Evolutionary conservation across 2,113 vertebrate species (phyloP).

Genomic region (Marmota flaviventris): DNA sequence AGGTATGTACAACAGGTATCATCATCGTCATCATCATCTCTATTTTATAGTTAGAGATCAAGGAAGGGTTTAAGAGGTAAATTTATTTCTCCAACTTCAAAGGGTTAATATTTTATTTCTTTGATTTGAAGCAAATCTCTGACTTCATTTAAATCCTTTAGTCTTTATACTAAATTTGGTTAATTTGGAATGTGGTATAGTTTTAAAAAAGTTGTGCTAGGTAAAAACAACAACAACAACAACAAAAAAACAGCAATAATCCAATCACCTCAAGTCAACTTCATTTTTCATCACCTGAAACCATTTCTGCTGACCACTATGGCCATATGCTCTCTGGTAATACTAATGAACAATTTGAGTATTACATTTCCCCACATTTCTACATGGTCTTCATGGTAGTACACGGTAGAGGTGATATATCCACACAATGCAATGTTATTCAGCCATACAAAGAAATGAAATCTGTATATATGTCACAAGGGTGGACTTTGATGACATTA

Average conservation of each 20-base stretch:
- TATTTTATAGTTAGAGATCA: not conserved
- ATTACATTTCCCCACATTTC: no score
- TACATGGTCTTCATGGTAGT: no score
- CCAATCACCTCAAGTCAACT: not conserved
- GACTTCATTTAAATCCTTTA: not conserved
- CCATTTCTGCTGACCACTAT: no score
- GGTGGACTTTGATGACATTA: not conserved
- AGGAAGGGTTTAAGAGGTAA: not conserved
- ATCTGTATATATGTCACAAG: not conserved
- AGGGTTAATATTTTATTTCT: not conserved
- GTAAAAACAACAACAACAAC: no score
- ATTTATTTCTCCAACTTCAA: not conserved
- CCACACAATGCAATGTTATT: not conserved
- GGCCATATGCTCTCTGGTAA: no score
- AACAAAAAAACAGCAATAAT: not conserved
- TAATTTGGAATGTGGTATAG: not conserved
- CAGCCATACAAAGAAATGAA: not conserved
- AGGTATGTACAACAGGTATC: not conserved
- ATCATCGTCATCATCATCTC: not conserved
- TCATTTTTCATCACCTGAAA: not conserved
- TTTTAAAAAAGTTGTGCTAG: not conserved
- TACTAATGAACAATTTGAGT: no score
- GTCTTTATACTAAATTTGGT: not conserved
- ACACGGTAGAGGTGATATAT: not conserved
- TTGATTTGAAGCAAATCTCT: constrained; percentile 13